Conservation (phyloP, 2,888 invertebrate species). For the Calameuta idolon region DNA sequence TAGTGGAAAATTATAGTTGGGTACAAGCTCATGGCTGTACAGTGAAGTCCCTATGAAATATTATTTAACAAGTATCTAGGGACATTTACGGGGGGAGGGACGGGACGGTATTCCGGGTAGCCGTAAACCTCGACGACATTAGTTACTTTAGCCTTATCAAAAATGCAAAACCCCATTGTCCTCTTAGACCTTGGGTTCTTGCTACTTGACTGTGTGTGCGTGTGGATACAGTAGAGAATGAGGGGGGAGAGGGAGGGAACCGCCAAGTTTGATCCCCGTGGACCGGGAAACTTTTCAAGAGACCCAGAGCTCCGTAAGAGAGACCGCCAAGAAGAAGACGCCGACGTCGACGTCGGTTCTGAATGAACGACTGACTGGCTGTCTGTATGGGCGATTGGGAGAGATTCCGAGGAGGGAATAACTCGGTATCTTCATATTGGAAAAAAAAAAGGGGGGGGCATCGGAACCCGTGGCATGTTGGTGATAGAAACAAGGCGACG, state of each 20-base stretch:
- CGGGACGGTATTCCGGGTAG: conserved; percentile 22
- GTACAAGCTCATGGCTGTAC: background rate
- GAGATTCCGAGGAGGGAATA: background rate
- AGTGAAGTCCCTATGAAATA: conserved; percentile 46
- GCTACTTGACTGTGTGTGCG: background rate
- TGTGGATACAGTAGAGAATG: background rate
- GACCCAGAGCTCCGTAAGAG: background rate
- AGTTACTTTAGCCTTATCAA: conserved; percentile 53
- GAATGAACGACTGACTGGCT: background rate
- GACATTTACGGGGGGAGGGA: conserved; percentile 44
- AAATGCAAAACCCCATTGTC: conserved; percentile 50
- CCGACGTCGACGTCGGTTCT: background rate
- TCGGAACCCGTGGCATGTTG: conserved; percentile 22
- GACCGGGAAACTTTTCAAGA: background rate
- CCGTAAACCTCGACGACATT: conserved; percentile 45
- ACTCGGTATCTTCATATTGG: background rate
- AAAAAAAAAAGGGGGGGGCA: background rate
- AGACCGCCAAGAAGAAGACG: background rate
- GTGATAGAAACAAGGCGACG: conserved; percentile 20
- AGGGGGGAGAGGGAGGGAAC: background rate
- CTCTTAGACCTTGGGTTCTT: conserved; percentile 10
- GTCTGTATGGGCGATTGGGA: background rate
- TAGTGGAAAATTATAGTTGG: background rate
- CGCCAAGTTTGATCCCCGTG: background rate
- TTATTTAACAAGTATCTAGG: conserved; percentile 48